A percentile compares a stretch with the other conserved stretches of the same genome.
phyloP scores from a whole-genome alignment of 1,140 invertebrate species.

The Conus betulinus region DNA sequence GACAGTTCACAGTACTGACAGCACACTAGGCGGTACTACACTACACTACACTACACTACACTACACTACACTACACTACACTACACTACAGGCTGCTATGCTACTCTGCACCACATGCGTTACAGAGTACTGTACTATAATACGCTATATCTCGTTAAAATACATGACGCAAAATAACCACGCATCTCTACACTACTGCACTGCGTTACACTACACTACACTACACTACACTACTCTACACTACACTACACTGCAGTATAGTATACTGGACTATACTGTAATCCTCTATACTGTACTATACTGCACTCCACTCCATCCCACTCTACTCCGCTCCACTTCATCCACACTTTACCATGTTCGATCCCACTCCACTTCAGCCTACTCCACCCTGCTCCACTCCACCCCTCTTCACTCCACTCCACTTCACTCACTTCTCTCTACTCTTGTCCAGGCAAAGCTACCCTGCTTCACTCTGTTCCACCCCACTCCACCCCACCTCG shows the following conservation, averaged over 20 bases:
- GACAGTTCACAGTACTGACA: slow-evolving; percentile 30
- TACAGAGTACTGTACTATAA: slow-evolving; percentile 17
- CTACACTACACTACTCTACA: slow-evolving; percentile 18
- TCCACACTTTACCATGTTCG: no score
- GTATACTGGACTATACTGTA: background rate
- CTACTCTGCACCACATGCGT: background rate
- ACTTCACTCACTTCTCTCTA: no score
- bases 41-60: slow-evolving; percentile 1
- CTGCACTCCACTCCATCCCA: no score
- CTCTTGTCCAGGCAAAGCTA: no score
- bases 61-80: no score
- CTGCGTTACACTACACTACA: background rate
- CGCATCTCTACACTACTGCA: slow-evolving; percentile 16
- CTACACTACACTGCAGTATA: slow-evolving; percentile 8
- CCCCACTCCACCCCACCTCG: no score
- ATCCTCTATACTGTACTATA: background rate
- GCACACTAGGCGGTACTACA: slow-evolving; percentile 27
- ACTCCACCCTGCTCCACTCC: no score
- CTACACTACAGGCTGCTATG: no score
- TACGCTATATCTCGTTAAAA: background rate
- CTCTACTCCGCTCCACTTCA: no score
- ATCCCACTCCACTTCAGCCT: no score
- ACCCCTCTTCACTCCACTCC: no score
- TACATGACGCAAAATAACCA: background rate
- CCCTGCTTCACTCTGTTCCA: no score